A percentile compares a stretch with the other conserved stretches of the same genome.
Evolutionary conservation across 2,888 invertebrate species (phyloP).

Genomic region (Lamproptera curius): DNA sequence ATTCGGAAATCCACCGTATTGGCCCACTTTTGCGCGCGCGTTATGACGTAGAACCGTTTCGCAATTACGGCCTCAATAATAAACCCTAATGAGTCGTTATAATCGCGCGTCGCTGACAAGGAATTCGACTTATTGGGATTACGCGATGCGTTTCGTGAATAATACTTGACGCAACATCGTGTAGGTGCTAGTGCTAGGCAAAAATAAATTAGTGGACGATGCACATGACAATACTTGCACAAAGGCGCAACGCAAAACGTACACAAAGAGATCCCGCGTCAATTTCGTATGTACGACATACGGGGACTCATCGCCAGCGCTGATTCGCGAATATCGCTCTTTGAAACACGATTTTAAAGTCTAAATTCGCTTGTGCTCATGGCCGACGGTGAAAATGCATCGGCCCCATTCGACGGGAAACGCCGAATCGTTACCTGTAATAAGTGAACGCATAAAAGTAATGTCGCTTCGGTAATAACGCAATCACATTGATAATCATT

Average conservation of each 20-base stretch:
- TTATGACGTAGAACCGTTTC: conserved; percentile 14
- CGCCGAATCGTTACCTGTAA: not conserved
- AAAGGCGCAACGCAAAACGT: not conserved
- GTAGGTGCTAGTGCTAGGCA: not conserved
- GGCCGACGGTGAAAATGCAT: not conserved
- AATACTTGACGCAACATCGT: not conserved
- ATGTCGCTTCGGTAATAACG: too few species aligned
- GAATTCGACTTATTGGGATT: conserved; percentile 7
- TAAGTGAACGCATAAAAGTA: not conserved
- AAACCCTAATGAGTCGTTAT: conserved; percentile 14
- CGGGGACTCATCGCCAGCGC: not conserved
- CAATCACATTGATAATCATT: too few species aligned
- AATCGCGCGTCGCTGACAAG: conserved; percentile 3
- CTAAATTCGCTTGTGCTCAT: not conserved
- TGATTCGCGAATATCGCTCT: not conserved
- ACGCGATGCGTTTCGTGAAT: not conserved
- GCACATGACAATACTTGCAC: not conserved
- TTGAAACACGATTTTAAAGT: not conserved
- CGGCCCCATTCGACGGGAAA: not conserved
- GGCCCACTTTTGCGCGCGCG: conserved; percentile 9
- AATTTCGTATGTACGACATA: not conserved
- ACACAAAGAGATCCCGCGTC: not conserved
- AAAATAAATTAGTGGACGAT: not conserved
- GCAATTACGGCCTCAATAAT: conserved; percentile 21
- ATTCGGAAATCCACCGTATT: conserved; percentile 11